Evolutionary conservation across 2,888 invertebrate species (phyloP), one percentile per base, ranked within the genome.

Genomic region (Graphium colonna): DNA sequence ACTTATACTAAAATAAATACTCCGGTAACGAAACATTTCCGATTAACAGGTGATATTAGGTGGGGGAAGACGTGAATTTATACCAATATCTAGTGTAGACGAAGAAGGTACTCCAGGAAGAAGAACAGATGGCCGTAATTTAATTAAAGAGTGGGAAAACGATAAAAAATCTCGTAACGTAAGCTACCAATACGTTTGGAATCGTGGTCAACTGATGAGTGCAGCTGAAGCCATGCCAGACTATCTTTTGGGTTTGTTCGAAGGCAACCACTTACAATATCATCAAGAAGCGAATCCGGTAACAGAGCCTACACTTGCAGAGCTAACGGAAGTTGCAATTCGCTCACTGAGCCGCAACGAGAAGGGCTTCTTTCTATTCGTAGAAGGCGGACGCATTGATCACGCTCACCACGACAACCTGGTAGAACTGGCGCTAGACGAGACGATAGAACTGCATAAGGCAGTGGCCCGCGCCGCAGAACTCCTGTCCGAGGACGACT

Each of bases 351-450:
- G 84, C 21, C 91, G 90, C 60, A 83, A 91, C 59, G 73, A 77
- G 5, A 84, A 93, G 3, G 95, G 95, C 1, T 95, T 88, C 69
- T 93, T 94, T 64, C 77, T 95, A 2, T 92, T 95, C 68, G 92
- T 95, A 8, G 92, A 92, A 73, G 92, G 61, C 60, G 92, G 90
- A 0, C 75, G 87, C 61, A 92, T 92, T 45, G 92, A 92, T 66
- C 85, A 88, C 54, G 92, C 91, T 0, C 92, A 93, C 69, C 94
- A 94, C 64, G 78, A 75, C 0, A 90, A 72, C 26, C 67, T 64
- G 58, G 91, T 91, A 0, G 79, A 77, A 38, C 79, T 80, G 17
- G 92, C 94, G 0, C 71, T 94, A 1, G 90, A 91, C 56, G 94
- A 95, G 70, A 91, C 93, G 0, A 69, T 92, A 0, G 92, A 92